Base-by-base conservation (phyloP, 2,797 vertebrate species). In the Microchirus variegatus region DNA sequence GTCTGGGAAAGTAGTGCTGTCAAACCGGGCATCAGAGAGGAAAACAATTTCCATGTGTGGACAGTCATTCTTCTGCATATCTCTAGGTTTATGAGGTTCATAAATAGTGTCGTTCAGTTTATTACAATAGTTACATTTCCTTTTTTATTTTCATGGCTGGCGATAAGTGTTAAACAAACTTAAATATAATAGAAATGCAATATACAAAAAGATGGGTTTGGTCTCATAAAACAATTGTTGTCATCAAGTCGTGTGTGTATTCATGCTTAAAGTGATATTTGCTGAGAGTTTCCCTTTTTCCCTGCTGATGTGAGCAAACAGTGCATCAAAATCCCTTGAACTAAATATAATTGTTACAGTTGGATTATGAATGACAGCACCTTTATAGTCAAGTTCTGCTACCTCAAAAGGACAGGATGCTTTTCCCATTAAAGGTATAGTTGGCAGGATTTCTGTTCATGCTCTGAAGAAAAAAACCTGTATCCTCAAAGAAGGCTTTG, bases 171-270 rank as follows among this genome's bases (percentile, higher is more conserved):
- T 36, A 61, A 48, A 60, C 43, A 54, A 58, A 50, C 53, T 73
- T 74, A 76, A 67, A 80, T 64, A 75, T 37, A 73, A 67, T 61
- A 43, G 0, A 68, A 67, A 14, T 58, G 44, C 19, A 66, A 77
- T 72, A 64, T 72, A 84, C 61, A 84, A 31, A 8, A 51, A 66
- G 35, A 65, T 0, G 10, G 47, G 38, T 59, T 77, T 68, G 48
- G 67, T 63, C 55, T 53, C 26, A 26, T n/a, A 55, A 40, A 49
- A 64, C n/a, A n/a, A n/a, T n/a, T n/a, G n/a, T n/a, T n/a, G n/a
- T n/a, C 22, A 5, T 22, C 22, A 22, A 3, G 22, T 22, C 22
- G 5, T 22, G 22, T 22, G 22, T 22, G 22, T 22, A 22, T 22
- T 17, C 51, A 66, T 17, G 31, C 52, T 67, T 59, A 6, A 35